These are phyloP conservation scores for Babylonia areolata DNA, from an alignment of 1,140 invertebrate species.

Conservation along the genomic window DNA sequence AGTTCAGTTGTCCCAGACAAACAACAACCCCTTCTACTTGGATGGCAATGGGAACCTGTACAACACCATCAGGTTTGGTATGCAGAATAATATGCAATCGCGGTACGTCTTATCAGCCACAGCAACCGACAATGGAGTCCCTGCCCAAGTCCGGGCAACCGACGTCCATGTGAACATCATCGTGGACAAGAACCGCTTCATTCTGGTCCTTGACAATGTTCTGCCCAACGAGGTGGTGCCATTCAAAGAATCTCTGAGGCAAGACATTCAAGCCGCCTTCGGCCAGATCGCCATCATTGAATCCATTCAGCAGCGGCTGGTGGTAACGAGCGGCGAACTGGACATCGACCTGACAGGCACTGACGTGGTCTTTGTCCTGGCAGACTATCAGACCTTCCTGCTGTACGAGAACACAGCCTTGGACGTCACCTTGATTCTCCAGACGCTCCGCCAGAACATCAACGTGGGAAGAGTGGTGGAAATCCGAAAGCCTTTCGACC, in stretches of 20 bases:
- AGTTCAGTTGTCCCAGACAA: slow-evolving; percentile 31
- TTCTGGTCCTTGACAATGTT: slow-evolving; percentile 41
- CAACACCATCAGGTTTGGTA: slow-evolving; percentile 38
- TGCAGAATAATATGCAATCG: slow-evolving; percentile 4
- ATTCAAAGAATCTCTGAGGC: slow-evolving; percentile 40
- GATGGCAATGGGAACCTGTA: slow-evolving; percentile 39
- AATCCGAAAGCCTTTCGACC: slow-evolving; percentile 35
- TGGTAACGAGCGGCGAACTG: background rate
- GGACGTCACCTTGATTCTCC: slow-evolving; percentile 8
- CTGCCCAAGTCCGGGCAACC: background rate
- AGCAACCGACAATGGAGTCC: slow-evolving; percentile 41
- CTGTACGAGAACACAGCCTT: slow-evolving; percentile 51
- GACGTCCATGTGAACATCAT: slow-evolving; percentile 55
- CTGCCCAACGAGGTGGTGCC: slow-evolving; percentile 36
- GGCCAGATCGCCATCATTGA: slow-evolving; percentile 43
- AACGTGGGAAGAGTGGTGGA: slow-evolving; percentile 7
- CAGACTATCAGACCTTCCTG: slow-evolving; percentile 45
- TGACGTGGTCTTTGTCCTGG: slow-evolving; percentile 60
- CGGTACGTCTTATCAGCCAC: slow-evolving; percentile 42
- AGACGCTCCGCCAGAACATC: slow-evolving; percentile 3
- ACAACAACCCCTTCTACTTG: slow-evolving; percentile 38
- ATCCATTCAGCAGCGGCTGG: slow-evolving; percentile 8
- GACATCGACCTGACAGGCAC: slow-evolving; percentile 48
- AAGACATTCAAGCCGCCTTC: slow-evolving; percentile 26
- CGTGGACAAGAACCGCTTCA: slow-evolving; percentile 49